Conservation (phyloP, 2,888 invertebrate genomes). For the Drosophila hawaiiensis region DNA sequence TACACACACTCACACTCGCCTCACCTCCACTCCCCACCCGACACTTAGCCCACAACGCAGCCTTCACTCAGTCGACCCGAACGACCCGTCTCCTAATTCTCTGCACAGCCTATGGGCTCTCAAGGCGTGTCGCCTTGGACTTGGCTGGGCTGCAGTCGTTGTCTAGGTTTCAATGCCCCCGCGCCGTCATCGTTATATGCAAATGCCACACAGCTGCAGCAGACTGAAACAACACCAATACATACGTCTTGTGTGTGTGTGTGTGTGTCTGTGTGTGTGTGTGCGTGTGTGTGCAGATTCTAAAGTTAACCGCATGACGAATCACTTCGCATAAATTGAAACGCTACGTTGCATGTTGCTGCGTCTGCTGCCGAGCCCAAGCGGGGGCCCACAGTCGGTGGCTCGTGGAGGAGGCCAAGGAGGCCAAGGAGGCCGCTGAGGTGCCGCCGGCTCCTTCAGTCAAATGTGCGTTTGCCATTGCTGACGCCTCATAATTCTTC, state of each 20-base stretch:
- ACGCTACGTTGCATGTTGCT: conserved; percentile 77
- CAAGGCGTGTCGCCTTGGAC: conserved; percentile 67
- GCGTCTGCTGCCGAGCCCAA: conserved; percentile 58
- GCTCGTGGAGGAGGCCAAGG: not conserved
- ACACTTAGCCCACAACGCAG: not conserved
- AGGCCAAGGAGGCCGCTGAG: conserved; percentile 12
- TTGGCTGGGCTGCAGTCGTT: conserved; percentile 56
- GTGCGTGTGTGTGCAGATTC: conserved; percentile 67
- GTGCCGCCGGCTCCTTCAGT: conserved; percentile 63
- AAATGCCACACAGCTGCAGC: conserved; percentile 69
- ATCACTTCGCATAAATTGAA: conserved; percentile 81
- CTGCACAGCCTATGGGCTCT: conserved; percentile 2
- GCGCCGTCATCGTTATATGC: conserved; percentile 59
- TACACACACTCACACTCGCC: not conserved
- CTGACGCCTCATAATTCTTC: conserved; percentile 76
- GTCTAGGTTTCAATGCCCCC: conserved; percentile 76
- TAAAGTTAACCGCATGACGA: conserved; percentile 82
- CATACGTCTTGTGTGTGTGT: conserved; percentile 9
- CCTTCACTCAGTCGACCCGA: not conserved
- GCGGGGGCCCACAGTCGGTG: conserved; percentile 21
- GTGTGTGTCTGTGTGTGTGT: conserved; percentile 46
- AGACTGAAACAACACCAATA: conserved; percentile 60
- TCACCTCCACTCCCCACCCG: conserved; percentile 5
- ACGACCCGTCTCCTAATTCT: conserved; percentile 9
- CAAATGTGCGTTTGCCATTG: conserved; percentile 68